Percentiles rank a stretch among this genome's conserved stretches.
Evolutionary conservation across 37 sponge, comb jelly and placozoan genomes (phyloP).

Genomic region (Petrosia ficiformis): DNA sequence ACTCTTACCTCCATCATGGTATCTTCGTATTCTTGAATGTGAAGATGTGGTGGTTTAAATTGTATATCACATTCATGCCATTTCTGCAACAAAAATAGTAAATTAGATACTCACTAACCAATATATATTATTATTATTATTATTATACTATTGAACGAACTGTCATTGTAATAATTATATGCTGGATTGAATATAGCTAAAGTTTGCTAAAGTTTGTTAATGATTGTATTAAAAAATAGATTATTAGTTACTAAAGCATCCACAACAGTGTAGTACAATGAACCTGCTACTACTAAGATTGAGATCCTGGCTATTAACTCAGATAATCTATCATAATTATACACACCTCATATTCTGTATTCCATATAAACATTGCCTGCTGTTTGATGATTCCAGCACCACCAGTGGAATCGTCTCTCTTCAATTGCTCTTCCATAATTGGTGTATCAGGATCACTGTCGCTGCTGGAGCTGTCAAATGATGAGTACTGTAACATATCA

Average conservation of each 20-base stretch:
- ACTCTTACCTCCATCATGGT: slow-evolving; percentile 53
- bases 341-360: slow-evolving; percentile 49
- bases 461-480: slow-evolving; percentile 15
- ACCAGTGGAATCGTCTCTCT: too few relatives aligned
- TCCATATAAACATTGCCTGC: slow-evolving; percentile 70
- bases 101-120: not conserved
- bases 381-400: slow-evolving; percentile 10
- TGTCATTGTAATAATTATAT: too few relatives aligned
- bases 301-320: too few relatives aligned
- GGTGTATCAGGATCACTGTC: slow-evolving; percentile 17
- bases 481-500: too few relatives aligned
- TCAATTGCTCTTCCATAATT: too few relatives aligned
- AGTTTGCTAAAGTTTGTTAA: too few relatives aligned
- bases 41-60: slow-evolving; percentile 40
- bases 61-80: slow-evolving; percentile 72
- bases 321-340: too few relatives aligned
- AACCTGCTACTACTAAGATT: too few relatives aligned
- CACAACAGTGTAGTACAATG: too few relatives aligned
- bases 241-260: not conserved
- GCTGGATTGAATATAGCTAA: too few relatives aligned
- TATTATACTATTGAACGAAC: too few relatives aligned
- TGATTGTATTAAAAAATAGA: not conserved
- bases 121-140: too few relatives aligned
- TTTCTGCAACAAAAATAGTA: slow-evolving; percentile 18
- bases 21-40: slow-evolving; percentile 68